Evolutionary conservation across 2,113 vertebrate species (phyloP).

Genomic region (Albula glossodonta): DNA sequence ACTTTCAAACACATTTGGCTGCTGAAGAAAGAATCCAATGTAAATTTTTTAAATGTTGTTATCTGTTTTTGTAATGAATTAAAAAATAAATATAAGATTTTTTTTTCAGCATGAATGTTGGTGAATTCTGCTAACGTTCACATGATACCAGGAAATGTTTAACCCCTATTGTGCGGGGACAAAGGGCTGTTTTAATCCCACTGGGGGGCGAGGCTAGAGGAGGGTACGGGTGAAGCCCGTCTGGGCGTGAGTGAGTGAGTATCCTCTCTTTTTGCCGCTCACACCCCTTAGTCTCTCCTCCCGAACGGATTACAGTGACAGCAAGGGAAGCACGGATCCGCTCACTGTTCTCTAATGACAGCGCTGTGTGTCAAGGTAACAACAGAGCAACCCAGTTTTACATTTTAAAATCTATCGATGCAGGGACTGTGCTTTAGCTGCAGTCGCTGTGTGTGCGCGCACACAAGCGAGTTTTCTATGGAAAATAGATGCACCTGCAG

Average conservation of each 20-base stretch:
- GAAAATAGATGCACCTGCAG: not conserved
- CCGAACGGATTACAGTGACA: constrained; percentile 13
- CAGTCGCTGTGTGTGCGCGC: not conserved
- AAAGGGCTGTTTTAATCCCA: constrained; percentile 84
- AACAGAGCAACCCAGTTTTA: not conserved
- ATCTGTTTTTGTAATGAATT: not conserved
- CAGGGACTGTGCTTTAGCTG: not conserved
- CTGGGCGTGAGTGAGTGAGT: constrained; percentile 52
- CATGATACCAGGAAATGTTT: constrained; percentile 83
- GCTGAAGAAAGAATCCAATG: not conserved
- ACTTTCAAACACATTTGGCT: not conserved
- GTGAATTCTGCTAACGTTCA: constrained; percentile 61
- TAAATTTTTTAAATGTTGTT: not conserved
- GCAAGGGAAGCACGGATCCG: not conserved
- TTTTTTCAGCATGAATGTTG: constrained; percentile 41
- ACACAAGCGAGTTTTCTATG: no score
- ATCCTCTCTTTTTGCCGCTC: not conserved
- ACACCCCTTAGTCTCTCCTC: no score
- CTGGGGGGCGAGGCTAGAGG: constrained; percentile 69
- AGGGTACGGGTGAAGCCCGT: constrained; percentile 47
- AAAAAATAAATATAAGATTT: not conserved
- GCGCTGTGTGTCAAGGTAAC: not conserved
- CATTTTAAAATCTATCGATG: not conserved
- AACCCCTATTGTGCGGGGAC: constrained; percentile 85
- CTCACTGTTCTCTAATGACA: not conserved